These are phyloP conservation scores for Nicator chloris DNA, from an alignment of 2,113 vertebrate species.

Conservation along the genomic window DNA sequence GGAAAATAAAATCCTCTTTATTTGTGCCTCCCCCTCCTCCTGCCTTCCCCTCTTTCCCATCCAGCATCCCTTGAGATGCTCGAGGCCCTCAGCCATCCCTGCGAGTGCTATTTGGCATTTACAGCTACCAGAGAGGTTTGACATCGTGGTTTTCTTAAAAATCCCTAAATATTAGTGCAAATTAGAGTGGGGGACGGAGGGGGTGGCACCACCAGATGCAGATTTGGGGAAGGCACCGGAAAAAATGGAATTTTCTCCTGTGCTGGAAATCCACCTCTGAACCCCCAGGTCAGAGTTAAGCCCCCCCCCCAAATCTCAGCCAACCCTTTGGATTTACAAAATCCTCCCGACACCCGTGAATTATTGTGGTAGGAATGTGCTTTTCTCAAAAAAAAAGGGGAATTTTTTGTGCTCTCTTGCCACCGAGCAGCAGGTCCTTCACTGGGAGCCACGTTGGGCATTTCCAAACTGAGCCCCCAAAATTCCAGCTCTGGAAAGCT, in stretches of 20 bases:
- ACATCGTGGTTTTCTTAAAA: background rate
- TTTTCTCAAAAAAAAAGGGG: background rate
- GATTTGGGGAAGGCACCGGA: rapidly evolving
- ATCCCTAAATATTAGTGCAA: slow-evolving; percentile 52
- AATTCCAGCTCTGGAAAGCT: background rate
- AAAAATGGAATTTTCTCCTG: background rate
- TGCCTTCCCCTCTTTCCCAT: background rate
- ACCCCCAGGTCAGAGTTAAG: background rate
- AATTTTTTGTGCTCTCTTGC: background rate
- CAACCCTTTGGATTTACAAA: background rate
- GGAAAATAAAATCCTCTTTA: background rate
- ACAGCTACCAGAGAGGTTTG: background rate
- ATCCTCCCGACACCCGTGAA: background rate
- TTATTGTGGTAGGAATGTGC: slow-evolving; percentile 37
- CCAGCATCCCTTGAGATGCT: background rate
- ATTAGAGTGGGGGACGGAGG: background rate
- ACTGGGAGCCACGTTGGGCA: rapidly evolving
- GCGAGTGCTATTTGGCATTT: background rate
- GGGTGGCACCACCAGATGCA: background rate
- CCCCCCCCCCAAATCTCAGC: background rate
- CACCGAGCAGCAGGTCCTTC: rapidly evolving
- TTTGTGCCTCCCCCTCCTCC: background rate
- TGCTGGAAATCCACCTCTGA: background rate
- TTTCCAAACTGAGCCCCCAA: background rate
- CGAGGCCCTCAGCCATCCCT: background rate